Evolutionary conservation across 2,797 vertebrate species (phyloP), one percentile per base, ranked within the genome.

Genomic region (Thripadectes ignobilis): DNA sequence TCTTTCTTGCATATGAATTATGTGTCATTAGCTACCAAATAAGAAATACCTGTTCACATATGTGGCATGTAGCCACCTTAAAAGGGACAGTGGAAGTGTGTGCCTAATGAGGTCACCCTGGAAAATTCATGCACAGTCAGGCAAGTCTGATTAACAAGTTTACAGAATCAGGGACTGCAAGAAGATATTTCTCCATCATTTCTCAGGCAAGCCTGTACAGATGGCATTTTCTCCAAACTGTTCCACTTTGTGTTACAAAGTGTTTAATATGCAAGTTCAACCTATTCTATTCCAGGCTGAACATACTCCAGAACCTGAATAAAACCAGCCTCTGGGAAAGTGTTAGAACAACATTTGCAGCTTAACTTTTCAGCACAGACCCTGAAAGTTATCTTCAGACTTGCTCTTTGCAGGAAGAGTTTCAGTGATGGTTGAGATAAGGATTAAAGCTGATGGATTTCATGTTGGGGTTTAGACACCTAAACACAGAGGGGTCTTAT

Each of bases 201-300:
- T 88, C 83, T 77, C 58, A 58, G 79, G 77, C 62, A 67, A 8
- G 57, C 80, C 65, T 92, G 75, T 80, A 41, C 89, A 92, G 94
- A 93, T 89, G 89, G 85, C 49, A 18, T 71, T 73, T 66, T 48
- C 57, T 89, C 76, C 89, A 89, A 74, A 94, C 57, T 77, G 79
- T 74, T 89, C 73, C 46, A 48, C 85, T 83, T 91, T 3, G 22
- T 0, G 0, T 65, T 84, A 57, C 4, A 1, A 81, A 90, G 76
- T 74, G 58, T 90, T 94, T 96, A 92, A 75, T 75, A 43, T 34
- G 45, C 72, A 74, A 85, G 65, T 80, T 83, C 85, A 90, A 71
- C 52, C 52, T 88, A 59, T 74, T 77, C 61, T 89, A 63, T 94
- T 96, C 93, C 72, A 83, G 57, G 90, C 92, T 89, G 61, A 89